Evolutionary conservation across 2,113 vertebrate genomes (phyloP).

Genomic region (Loxodonta africana): DNA sequence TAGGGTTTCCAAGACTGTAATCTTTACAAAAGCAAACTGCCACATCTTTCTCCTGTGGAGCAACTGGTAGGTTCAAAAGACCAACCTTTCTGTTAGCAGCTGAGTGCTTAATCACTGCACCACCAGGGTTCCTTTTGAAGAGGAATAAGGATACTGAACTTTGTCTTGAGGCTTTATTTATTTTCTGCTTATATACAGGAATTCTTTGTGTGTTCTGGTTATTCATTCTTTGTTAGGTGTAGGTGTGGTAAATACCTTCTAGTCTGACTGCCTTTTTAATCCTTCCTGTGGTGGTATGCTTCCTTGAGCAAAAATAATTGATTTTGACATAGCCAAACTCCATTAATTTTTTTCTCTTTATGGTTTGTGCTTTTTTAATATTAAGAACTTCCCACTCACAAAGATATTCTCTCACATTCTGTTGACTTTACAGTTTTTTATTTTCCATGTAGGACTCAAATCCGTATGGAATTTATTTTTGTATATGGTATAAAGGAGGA

Average conservation of each 20-base stretch:
- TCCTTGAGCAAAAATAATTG: conserved; percentile 20
- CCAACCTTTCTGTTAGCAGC: background rate
- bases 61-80: background rate
- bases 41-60: background rate
- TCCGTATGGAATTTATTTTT: conserved; percentile 9
- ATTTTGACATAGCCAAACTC: background rate
- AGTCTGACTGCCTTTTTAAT: conserved; percentile 1
- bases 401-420: background rate
- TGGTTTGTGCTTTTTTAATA: background rate
- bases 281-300: background rate
- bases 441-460: background rate
- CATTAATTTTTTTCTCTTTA: background rate
- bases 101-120: background rate
- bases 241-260: background rate
- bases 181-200: background rate
- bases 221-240: background rate
- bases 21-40: background rate
- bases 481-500: background rate
- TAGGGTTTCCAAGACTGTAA: background rate
- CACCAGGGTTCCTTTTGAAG: background rate
- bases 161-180: background rate
- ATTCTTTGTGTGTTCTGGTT: background rate
- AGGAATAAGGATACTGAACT: background rate
- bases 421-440: background rate
- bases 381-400: background rate